A percentile compares a stretch with the other conserved stretches of the same genome.
These are phyloP conservation scores for Leucania comma DNA, from an alignment of 2,888 invertebrate genomes.

Conservation along the genomic window DNA sequence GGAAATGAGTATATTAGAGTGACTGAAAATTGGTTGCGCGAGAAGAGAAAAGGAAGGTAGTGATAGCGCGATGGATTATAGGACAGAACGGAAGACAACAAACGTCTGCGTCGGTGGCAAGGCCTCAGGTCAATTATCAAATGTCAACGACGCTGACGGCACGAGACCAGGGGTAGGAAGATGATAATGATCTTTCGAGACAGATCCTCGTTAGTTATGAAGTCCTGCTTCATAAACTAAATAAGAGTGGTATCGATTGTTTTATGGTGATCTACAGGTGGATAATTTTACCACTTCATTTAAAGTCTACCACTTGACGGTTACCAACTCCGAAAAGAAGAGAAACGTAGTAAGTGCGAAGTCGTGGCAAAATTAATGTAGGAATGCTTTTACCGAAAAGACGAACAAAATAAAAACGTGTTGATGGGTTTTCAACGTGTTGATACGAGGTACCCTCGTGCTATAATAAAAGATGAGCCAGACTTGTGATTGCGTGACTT, in stretches of 20 bases:
- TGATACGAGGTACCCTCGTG: background rate
- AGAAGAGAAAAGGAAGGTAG: too few species aligned
- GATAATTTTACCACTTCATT: background rate
- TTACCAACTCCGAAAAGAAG: background rate
- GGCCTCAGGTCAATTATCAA: too few species aligned
- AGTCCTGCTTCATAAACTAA: background rate
- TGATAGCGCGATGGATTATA: too few species aligned
- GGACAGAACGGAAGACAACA: too few species aligned
- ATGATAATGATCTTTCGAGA: background rate
- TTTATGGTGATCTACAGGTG: background rate
- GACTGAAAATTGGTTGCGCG: too few species aligned
- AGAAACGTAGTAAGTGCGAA: background rate
- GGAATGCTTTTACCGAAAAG: background rate
- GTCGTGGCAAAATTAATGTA: background rate
- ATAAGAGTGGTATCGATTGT: too few species aligned
- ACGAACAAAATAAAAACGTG: background rate
- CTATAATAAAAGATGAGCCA: background rate
- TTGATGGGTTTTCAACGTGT: background rate
- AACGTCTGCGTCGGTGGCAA: too few species aligned
- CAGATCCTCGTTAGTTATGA: background rate
- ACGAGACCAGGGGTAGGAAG: too few species aligned
- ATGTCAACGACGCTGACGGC: too few species aligned
- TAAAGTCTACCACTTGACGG: background rate
- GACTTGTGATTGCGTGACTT: conserved; percentile 19
- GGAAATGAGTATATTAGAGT: too few species aligned